Percentiles rank a stretch among this genome's conserved stretches.
Evolutionary conservation across 1,140 invertebrate species (phyloP).

Genomic region (Formica selysi): DNA sequence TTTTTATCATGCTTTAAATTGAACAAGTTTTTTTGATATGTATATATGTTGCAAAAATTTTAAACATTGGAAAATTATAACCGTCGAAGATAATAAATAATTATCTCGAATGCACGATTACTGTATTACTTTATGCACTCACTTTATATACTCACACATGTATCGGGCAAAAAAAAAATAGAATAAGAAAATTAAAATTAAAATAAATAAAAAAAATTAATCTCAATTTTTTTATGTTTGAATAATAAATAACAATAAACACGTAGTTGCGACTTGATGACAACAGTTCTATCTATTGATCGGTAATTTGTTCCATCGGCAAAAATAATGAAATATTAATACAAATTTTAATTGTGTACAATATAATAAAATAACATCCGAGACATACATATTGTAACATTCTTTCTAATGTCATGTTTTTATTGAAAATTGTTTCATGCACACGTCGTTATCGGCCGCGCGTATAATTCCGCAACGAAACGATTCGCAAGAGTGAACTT

Average conservation of each 20-base stretch:
- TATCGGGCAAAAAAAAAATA: too few relatives aligned
- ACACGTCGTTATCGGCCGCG: background rate
- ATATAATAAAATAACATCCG: background rate
- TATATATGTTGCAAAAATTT: background rate
- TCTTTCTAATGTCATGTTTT: background rate
- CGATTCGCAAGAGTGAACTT: constrained; percentile 36
- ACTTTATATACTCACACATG: too few relatives aligned
- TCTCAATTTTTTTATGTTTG: background rate
- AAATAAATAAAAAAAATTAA: too few relatives aligned
- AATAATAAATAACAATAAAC: background rate
- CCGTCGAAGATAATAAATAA: background rate
- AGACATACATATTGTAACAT: background rate
- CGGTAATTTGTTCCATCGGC: background rate
- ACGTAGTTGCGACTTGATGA: background rate
- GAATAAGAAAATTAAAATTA: too few relatives aligned
- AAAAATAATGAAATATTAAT: background rate
- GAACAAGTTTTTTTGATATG: background rate
- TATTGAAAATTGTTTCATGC: background rate
- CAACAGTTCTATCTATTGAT: background rate
- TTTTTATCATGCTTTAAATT: background rate
- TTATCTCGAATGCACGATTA: background rate
- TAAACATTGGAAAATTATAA: background rate
- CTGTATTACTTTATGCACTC: too few relatives aligned
- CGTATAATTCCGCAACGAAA: constrained; percentile 6
- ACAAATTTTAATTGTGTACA: background rate